Percentiles rank a stretch among this genome's conserved stretches.
Conservation (phyloP, 1,140 invertebrate genomes). For the Apolygus lucorum region DNA sequence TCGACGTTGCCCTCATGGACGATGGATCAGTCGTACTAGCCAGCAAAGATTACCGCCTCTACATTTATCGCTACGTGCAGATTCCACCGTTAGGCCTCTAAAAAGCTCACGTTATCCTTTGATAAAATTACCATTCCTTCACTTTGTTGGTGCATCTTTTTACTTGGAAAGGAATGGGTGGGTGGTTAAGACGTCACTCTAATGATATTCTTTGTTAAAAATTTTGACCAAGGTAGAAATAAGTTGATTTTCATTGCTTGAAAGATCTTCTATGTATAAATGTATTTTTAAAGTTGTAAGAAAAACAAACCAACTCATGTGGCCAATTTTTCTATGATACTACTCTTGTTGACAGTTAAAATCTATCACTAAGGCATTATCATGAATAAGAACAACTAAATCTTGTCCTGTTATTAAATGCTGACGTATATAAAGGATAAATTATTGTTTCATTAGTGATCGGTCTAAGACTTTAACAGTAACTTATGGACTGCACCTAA, state of each 20-base stretch:
- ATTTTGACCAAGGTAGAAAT: neutral
- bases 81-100: constrained; percentile 70
- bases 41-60: constrained; percentile 98
- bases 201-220: neutral
- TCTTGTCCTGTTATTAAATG: neutral
- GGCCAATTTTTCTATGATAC: constrained; percentile 11
- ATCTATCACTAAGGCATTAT: neutral
- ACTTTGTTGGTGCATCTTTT: constrained; percentile 27
- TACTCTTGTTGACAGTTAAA: constrained; percentile 13
- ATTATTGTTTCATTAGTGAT: constrained; percentile 26
- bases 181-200: constrained; percentile 4
- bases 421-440: neutral
- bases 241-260: neutral
- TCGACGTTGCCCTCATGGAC: constrained; percentile 98
- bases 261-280: neutral
- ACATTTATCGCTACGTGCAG: constrained; percentile 94
- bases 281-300: too few species aligned
- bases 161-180: constrained; percentile 6
- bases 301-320: neutral
- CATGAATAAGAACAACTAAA: neutral
- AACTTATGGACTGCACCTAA: constrained; percentile 28
- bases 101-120: constrained; percentile 25
- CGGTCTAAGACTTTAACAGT: constrained; percentile 27
- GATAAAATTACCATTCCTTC: constrained; percentile 26
- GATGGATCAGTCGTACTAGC: constrained; percentile 98